phyloP scores from a whole-genome alignment of 2,113 vertebrate genomes.

The Oxyura jamaicensis region DNA sequence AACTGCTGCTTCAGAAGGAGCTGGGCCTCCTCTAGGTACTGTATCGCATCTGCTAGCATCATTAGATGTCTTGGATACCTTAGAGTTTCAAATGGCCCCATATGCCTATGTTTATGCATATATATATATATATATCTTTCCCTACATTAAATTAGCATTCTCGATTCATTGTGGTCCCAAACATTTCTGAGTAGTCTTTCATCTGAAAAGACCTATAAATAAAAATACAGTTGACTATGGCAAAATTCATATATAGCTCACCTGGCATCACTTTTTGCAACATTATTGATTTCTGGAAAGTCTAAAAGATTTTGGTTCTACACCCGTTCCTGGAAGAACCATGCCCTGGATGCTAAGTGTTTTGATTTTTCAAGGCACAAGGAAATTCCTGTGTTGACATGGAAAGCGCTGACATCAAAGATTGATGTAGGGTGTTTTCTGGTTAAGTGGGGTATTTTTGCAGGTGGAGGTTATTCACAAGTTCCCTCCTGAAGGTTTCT shows the following conservation, averaged over 20 bases:
- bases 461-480: not conserved
- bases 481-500: slow-evolving; percentile 32
- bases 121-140: rapidly evolving
- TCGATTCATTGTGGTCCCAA: not conserved
- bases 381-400: slow-evolving; percentile 16
- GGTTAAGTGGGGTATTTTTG: slow-evolving; percentile 30
- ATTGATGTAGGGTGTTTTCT: slow-evolving; percentile 28
- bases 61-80: not conserved
- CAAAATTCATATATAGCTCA: not conserved
- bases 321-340: slow-evolving; percentile 6
- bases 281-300: not conserved
- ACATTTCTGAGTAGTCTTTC: not conserved
- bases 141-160: not conserved
- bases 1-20: not conserved
- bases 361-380: not conserved
- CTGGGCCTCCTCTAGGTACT: not conserved
- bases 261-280: not conserved
- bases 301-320: not conserved
- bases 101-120: rapidly evolving
- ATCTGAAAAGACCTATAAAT: not conserved
- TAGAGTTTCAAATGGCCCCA: not conserved
- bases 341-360: not conserved
- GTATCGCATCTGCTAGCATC: not conserved
- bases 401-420: slow-evolving; percentile 8
- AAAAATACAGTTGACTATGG: not conserved